Percentiles rank a stretch among this genome's conserved stretches.
phyloP scores from a whole-genome alignment of 2,797 vertebrate genomes.

The Triplophysa yarkandensis region DNA sequence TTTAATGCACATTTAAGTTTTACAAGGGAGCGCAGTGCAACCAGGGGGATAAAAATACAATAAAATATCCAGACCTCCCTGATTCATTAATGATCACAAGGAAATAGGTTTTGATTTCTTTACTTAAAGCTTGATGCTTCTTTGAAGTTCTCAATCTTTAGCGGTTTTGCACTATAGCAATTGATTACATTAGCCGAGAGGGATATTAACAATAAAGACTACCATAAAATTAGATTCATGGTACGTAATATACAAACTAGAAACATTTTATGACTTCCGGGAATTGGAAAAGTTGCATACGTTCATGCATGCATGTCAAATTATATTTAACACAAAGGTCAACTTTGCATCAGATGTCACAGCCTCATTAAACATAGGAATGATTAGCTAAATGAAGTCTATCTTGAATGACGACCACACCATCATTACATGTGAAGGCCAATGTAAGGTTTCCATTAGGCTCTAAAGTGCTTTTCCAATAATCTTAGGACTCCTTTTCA shows the following conservation, averaged over 20 bases:
- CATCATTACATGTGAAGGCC: slow-evolving; percentile 34
- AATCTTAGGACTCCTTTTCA: background rate
- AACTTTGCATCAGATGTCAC: slow-evolving; percentile 37
- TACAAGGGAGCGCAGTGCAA: background rate
- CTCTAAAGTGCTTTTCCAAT: slow-evolving; percentile 26
- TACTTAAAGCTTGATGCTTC: slow-evolving; percentile 10
- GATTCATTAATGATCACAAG: background rate
- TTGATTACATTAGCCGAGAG: slow-evolving; percentile 64
- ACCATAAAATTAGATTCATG: slow-evolving; percentile 62
- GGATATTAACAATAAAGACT: slow-evolving; percentile 60
- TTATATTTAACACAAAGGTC: slow-evolving; percentile 42
- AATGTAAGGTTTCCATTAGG: slow-evolving; percentile 26
- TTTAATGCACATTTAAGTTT: slow-evolving; percentile 33
- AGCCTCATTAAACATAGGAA: slow-evolving; percentile 31
- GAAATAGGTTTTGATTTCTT: background rate
- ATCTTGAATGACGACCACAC: slow-evolving; percentile 26
- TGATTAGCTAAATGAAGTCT: slow-evolving; percentile 41
- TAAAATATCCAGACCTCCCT: background rate
- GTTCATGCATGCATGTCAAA: slow-evolving; percentile 57
- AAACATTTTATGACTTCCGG: slow-evolving; percentile 61
- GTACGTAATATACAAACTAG: slow-evolving; percentile 60
- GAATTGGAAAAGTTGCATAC: slow-evolving; percentile 59
- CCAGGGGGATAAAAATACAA: background rate
- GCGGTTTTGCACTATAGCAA: slow-evolving; percentile 32
- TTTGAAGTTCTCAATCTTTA: slow-evolving; percentile 32